Percentiles rank a stretch among this genome's conserved stretches.
These are phyloP conservation scores for Heliopora coerulea DNA, from an alignment of 92 coral and sea anemone genomes.

Conservation along the genomic window DNA sequence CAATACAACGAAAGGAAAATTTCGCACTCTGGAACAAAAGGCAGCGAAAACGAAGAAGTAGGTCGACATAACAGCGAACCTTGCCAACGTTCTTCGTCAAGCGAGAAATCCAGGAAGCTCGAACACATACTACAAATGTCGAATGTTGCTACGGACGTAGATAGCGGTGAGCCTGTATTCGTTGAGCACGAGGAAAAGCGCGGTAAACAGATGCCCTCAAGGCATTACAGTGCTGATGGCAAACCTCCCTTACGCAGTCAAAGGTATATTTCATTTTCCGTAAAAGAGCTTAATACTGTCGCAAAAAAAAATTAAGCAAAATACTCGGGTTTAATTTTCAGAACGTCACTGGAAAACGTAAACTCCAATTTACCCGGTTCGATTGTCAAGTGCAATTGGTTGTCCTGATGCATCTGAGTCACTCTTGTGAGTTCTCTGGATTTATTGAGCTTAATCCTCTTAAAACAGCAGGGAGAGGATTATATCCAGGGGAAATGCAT, in stretches of 20 bases:
- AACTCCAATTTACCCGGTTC: too few relatives aligned
- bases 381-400: too few relatives aligned
- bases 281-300: too few relatives aligned
- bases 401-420: too few relatives aligned
- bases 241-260: neutral
- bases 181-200: constrained; percentile 17
- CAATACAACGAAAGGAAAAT: constrained; percentile 17
- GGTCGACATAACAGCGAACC: constrained; percentile 3
- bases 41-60: constrained; percentile 51
- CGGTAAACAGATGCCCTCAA: neutral
- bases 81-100: constrained; percentile 5
- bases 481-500: too few relatives aligned
- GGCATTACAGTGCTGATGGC: neutral
- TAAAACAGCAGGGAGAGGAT: too few relatives aligned
- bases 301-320: too few relatives aligned
- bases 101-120: constrained; percentile 6
- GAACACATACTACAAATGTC: constrained; percentile 18
- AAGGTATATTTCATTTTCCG: neutral
- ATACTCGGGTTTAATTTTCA: too few relatives aligned
- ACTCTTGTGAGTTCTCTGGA: too few relatives aligned
- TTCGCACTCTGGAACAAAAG: constrained; percentile 43
- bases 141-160: constrained; percentile 40
- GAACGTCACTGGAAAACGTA: too few relatives aligned
- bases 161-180: constrained; percentile 28
- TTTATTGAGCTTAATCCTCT: too few relatives aligned